These are phyloP conservation scores for Planiliza haematocheilus DNA, from an alignment of 2,113 vertebrate genomes.

Conservation along the genomic window DNA sequence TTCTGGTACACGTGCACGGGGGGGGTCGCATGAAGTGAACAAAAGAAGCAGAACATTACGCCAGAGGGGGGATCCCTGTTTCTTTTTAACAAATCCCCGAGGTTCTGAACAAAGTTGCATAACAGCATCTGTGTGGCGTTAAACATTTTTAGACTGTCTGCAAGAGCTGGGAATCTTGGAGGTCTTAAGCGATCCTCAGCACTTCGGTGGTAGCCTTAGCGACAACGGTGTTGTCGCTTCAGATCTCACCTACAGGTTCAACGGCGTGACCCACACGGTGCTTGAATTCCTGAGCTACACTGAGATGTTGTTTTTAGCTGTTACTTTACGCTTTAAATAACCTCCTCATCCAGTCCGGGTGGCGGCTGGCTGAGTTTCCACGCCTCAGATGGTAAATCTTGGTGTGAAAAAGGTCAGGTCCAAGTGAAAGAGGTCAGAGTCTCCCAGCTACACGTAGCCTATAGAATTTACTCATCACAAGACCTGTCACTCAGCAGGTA, in stretches of 20 bases:
- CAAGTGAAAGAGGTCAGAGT: constrained; percentile 27
- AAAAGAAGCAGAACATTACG: constrained; percentile 42
- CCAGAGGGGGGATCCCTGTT: constrained; percentile 41
- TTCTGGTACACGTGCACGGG: not conserved
- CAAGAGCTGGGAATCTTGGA: not conserved
- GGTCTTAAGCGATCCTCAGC: constrained; percentile 11
- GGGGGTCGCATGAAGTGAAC: constrained; percentile 44
- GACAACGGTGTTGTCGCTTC: not conserved
- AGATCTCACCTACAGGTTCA: not conserved
- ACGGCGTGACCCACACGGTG: not conserved
- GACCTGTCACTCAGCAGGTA: constrained; percentile 35
- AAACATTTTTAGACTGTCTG: constrained; percentile 20
- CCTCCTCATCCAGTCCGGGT: constrained; percentile 30
- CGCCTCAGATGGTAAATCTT: constrained; percentile 49
- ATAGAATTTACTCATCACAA: constrained; percentile 47
- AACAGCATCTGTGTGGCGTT: constrained; percentile 56
- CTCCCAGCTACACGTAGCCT: constrained; percentile 1
- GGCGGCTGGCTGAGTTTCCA: constrained; percentile 37
- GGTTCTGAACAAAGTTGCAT: constrained; percentile 46
- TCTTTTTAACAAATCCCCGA: constrained; percentile 35
- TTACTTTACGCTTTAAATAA: constrained; percentile 62
- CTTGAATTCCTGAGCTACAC: constrained; percentile 27
- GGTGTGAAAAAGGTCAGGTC: constrained; percentile 48
- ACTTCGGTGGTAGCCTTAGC: not conserved
- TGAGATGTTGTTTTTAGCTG: constrained; percentile 59